A percentile compares a stretch with the other conserved stretches of the same genome.
Evolutionary conservation across 2,888 invertebrate genomes (phyloP).

Genomic region (Teleogryllus oceanicus): DNA sequence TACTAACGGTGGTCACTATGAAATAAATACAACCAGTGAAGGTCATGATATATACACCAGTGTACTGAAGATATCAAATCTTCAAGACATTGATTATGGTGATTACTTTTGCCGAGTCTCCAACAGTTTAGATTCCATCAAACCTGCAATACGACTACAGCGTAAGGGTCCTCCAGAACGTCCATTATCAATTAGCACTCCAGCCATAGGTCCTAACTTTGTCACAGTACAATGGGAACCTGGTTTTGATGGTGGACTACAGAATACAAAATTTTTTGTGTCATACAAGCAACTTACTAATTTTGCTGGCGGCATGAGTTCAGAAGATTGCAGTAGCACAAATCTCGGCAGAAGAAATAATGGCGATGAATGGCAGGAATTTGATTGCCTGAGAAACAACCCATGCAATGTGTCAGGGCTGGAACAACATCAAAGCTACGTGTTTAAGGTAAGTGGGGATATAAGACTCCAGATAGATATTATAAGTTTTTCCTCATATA

Average conservation of each 20-base stretch:
- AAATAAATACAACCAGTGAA: conserved; percentile 74
- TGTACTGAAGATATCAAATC: conserved; percentile 66
- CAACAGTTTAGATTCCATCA: conserved; percentile 74
- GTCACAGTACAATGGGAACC: conserved; percentile 82
- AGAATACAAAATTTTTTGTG: conserved; percentile 84
- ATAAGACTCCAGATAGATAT: neutral
- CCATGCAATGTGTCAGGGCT: conserved; percentile 84
- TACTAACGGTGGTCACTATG: conserved; percentile 80
- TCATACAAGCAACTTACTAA: conserved; percentile 65
- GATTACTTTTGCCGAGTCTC: conserved; percentile 86
- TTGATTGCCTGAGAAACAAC: conserved; percentile 79
- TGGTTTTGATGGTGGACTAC: conserved; percentile 85
- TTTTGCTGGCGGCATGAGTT: conserved; percentile 55
- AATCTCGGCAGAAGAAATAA: conserved; percentile 29
- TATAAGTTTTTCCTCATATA: too few species aligned
- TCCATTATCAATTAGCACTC: conserved; percentile 62
- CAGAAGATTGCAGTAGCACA: conserved; percentile 42
- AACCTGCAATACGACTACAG: conserved; percentile 73
- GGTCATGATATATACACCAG: conserved; percentile 84
- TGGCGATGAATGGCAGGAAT: conserved; percentile 70
- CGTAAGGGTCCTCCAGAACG: conserved; percentile 84
- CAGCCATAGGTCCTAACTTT: conserved; percentile 72
- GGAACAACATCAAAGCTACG: conserved; percentile 81
- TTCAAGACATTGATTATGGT: conserved; percentile 82
- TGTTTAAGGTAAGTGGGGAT: conserved; percentile 66